These are phyloP conservation scores for Perca fluviatilis DNA, from an alignment of 2,113 vertebrate species.

Conservation along the genomic window DNA sequence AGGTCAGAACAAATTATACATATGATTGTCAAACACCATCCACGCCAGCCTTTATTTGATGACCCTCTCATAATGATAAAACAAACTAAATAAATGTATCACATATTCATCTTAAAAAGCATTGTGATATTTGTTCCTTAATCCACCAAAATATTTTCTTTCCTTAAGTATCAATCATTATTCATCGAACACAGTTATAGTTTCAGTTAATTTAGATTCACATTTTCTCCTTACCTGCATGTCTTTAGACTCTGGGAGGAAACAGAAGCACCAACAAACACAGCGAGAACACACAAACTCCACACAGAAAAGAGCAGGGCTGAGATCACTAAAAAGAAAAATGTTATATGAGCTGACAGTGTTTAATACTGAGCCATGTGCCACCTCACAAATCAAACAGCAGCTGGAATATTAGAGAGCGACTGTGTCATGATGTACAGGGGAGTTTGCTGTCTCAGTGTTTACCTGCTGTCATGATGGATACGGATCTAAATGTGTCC, in stretches of 20 bases:
- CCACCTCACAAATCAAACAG: constrained; percentile 18
- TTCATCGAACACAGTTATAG: background rate
- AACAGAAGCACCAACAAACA: background rate
- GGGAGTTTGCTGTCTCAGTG: constrained; percentile 6
- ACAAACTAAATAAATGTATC: background rate
- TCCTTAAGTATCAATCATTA: background rate
- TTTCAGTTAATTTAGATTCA: background rate
- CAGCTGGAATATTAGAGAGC: constrained; percentile 25
- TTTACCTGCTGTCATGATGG: constrained; percentile 26
- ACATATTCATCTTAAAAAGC: background rate
- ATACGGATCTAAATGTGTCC: constrained; percentile 29
- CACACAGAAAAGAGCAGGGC: background rate
- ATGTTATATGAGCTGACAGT: constrained; percentile 1
- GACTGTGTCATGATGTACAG: constrained; percentile 3
- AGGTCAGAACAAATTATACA: constrained; percentile 9
- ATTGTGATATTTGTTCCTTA: background rate
- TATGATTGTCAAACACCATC: background rate
- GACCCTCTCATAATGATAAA: constrained; percentile 14
- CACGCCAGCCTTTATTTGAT: background rate
- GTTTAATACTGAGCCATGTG: background rate
- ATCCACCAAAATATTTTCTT: background rate
- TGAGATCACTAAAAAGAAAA: background rate
- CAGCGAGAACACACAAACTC: background rate
- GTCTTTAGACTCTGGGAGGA: background rate
- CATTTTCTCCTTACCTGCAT: background rate